Evolutionary conservation across 2,888 invertebrate species (phyloP).

Genomic region (Lamellibrachia columna): DNA sequence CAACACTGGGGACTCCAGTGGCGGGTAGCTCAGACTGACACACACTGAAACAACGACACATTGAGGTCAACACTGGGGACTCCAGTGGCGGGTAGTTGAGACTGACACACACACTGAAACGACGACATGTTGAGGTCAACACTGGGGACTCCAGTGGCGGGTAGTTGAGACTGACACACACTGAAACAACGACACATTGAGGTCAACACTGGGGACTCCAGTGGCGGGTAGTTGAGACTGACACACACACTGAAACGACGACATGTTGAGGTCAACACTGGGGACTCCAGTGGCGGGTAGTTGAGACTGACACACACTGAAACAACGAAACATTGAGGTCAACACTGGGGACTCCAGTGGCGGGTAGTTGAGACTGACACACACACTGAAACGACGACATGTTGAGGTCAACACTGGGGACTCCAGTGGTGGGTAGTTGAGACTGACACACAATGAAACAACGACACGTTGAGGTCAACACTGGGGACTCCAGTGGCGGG

Average conservation of each 20-base stretch:
- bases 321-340: no score
- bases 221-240: slow-evolving; percentile 90
- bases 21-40: slow-evolving; percentile 95
- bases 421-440: no score
- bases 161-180: slow-evolving; percentile 91
- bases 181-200: slow-evolving; percentile 67
- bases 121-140: neutral
- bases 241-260: slow-evolving; percentile 59
- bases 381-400: no score
- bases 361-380: no score
- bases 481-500: no score
- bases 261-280: no score
- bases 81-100: slow-evolving; percentile 93
- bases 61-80: slow-evolving; percentile 73
- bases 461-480: no score
- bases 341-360: no score
- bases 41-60: slow-evolving; percentile 72
- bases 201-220: slow-evolving; percentile 78
- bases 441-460: no score
- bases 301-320: no score
- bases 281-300: no score
- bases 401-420: no score
- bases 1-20: slow-evolving; percentile 83
- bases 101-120: slow-evolving; percentile 86
- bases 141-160: slow-evolving; percentile 91